Percentiles rank a stretch among this genome's conserved stretches.
These are phyloP conservation scores for Drosophila tropicalis DNA, from an alignment of 1,140 invertebrate species.

Conservation along the genomic window DNA sequence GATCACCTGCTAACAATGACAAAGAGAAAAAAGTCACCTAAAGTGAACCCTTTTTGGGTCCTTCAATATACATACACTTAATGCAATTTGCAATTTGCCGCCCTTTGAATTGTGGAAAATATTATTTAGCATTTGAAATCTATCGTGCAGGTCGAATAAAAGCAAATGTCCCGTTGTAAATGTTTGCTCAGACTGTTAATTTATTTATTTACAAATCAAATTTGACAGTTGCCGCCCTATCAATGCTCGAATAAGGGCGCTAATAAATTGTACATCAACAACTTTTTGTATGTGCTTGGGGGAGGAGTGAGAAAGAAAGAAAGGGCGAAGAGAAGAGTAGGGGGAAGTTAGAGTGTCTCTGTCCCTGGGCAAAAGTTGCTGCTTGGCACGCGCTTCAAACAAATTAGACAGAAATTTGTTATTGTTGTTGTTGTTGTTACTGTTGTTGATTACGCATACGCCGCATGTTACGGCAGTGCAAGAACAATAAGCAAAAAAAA, in stretches of 20 bases:
- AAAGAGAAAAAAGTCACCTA: no score
- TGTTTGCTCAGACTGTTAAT: constrained; percentile 27
- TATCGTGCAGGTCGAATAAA: no score
- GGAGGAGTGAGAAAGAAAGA: no score
- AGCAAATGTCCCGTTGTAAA: neutral
- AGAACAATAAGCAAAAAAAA: constrained; percentile 47
- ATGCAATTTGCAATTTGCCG: neutral
- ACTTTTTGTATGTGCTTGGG: neutral
- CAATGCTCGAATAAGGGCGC: constrained; percentile 41
- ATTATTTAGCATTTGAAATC: neutral
- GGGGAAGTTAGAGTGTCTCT: constrained; percentile 4
- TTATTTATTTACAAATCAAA: constrained; percentile 57
- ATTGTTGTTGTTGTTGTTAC: constrained; percentile 16
- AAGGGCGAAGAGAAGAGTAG: no score
- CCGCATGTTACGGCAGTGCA: constrained; percentile 36
- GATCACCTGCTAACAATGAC: no score
- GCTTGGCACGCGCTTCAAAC: constrained; percentile 61
- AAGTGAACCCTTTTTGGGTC: no score
- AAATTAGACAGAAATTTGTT: constrained; percentile 54
- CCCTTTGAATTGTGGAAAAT: neutral
- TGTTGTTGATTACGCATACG: constrained; percentile 66
- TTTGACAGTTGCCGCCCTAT: constrained; percentile 30
- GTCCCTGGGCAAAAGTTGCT: constrained; percentile 10
- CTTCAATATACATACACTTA: no score
- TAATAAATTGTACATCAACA: constrained; percentile 55